Evolutionary conservation across 2,888 invertebrate genomes (phyloP).

Genomic region (Synergus japonicus): DNA sequence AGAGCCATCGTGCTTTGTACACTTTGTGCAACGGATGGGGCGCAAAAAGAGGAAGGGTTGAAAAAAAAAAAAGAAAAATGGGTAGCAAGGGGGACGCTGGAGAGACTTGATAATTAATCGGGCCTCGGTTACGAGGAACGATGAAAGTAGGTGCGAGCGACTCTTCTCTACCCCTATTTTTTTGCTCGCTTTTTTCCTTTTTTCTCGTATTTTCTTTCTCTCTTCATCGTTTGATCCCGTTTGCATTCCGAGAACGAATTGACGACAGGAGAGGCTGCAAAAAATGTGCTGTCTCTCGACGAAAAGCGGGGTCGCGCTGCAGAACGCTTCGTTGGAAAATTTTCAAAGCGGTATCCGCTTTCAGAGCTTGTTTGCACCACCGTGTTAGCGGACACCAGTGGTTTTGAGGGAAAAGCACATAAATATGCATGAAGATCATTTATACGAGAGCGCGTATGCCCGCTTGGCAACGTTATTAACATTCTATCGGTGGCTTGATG

Average conservation of each 20-base stretch:
- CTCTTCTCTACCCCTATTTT: slow-evolving; percentile 44
- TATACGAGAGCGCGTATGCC: slow-evolving; percentile 67
- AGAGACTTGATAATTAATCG: slow-evolving; percentile 49
- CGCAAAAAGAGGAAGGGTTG: slow-evolving; percentile 9
- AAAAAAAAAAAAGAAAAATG: slow-evolving; percentile 49
- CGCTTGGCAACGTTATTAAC: slow-evolving; percentile 67
- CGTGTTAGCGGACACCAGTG: slow-evolving; percentile 69
- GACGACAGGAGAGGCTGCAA: slow-evolving; percentile 48
- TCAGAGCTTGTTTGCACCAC: slow-evolving; percentile 68
- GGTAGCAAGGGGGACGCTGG: slow-evolving; percentile 20
- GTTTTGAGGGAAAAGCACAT: slow-evolving; percentile 74
- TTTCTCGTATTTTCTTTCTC: slow-evolving; percentile 46
- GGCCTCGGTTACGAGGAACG: slow-evolving; percentile 23
- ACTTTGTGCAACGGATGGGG: slow-evolving; percentile 30
- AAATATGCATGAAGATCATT: slow-evolving; percentile 76
- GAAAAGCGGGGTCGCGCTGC: slow-evolving; percentile 51
- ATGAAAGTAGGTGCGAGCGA: slow-evolving; percentile 31
- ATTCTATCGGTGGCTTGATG: slow-evolving; percentile 65
- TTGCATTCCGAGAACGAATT: slow-evolving; percentile 49
- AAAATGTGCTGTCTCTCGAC: slow-evolving; percentile 52
- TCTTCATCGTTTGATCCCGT: slow-evolving; percentile 52
- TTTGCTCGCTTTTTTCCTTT: slow-evolving; percentile 46
- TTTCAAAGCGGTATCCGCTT: slow-evolving; percentile 74
- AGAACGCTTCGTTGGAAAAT: slow-evolving; percentile 67
- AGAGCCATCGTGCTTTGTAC: slow-evolving; percentile 21